Conservation (phyloP, 2,113 vertebrate genomes). For the Pterophyllum scalare region DNA sequence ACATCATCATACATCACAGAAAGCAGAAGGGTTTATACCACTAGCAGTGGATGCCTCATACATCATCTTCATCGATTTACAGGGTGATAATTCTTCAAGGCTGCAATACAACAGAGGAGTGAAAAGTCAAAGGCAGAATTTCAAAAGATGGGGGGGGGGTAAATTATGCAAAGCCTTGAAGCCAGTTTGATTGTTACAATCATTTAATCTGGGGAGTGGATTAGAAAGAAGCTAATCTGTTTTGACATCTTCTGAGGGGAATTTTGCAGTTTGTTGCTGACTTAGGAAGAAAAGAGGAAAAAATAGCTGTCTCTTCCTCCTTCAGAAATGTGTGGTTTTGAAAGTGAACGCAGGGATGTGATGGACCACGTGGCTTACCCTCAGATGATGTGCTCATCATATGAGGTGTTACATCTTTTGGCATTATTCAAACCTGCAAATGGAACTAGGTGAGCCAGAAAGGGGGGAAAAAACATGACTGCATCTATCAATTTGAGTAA, state of each 20-base stretch:
- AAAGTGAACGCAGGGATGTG: conserved; percentile 8
- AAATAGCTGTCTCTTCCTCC: neutral
- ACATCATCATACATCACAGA: conserved; percentile 69
- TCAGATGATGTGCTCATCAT: neutral
- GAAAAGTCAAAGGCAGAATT: conserved; percentile 55
- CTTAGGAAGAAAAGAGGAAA: conserved; percentile 7
- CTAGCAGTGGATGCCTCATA: conserved; percentile 55
- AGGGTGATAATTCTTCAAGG: conserved; percentile 73
- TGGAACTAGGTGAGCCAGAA: conserved; percentile 55
- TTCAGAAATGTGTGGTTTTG: neutral
- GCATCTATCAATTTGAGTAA: conserved; percentile 72
- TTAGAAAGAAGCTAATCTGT: conserved; percentile 68
- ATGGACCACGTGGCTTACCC: conserved; percentile 22
- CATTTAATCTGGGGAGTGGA: conserved; percentile 70
- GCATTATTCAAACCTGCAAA: conserved; percentile 55
- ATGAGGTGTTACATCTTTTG: conserved; percentile 34
- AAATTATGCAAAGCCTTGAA: conserved; percentile 75
- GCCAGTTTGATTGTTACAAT: conserved; percentile 73
- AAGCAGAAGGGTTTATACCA: conserved; percentile 63
- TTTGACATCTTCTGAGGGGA: conserved; percentile 64
- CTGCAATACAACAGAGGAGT: conserved; percentile 54
- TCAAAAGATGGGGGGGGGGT: conserved; percentile 48
- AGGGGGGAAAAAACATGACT: conserved; percentile 20
- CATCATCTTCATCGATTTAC: conserved; percentile 76
- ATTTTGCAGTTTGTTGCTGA: conserved; percentile 34